These are phyloP conservation scores for Drosophila navojoa DNA, from an alignment of 1,140 invertebrate genomes.

Conservation along the genomic window DNA sequence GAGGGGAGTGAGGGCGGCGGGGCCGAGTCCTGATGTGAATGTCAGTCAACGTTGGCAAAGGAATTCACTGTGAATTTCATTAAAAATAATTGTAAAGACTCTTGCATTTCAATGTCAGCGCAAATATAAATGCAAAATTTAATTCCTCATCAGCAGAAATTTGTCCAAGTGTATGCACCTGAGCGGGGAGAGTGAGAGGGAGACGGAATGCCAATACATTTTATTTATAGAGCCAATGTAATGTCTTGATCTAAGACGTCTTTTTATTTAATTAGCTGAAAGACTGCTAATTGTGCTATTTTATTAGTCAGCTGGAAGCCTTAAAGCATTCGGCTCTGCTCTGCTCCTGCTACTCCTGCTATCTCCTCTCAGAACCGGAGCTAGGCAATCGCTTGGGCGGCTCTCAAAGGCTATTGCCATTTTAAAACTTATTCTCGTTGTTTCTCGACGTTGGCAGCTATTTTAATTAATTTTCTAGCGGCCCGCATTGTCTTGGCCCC, in stretches of 20 bases:
- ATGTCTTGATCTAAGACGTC: too few species aligned
- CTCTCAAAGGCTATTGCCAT: slow-evolving; percentile 17
- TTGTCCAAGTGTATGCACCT: neutral
- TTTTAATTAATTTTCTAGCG: slow-evolving; percentile 45
- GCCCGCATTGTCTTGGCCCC: slow-evolving; percentile 5
- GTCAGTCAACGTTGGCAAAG: neutral
- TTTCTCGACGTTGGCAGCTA: slow-evolving; percentile 9
- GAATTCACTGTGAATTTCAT: slow-evolving; percentile 13
- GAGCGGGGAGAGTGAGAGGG: neutral
- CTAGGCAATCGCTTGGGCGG: slow-evolving; percentile 1
- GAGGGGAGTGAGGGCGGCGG: neutral
- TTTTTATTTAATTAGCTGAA: neutral
- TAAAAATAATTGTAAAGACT: neutral
- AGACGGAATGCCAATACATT: neutral
- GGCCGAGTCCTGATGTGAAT: neutral
- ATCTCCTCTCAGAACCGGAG: neutral
- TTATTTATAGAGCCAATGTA: too few species aligned
- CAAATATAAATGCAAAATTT: neutral
- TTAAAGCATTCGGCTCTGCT: neutral
- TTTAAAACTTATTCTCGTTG: slow-evolving; percentile 11
- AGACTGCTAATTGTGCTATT: neutral
- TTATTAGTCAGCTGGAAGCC: neutral
- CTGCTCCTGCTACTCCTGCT: neutral
- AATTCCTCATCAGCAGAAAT: neutral
- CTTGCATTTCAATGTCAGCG: slow-evolving; percentile 5